These are phyloP conservation scores for Eonycteris spelaea DNA, from an alignment of 2,113 vertebrate species.

Conservation along the genomic window DNA sequence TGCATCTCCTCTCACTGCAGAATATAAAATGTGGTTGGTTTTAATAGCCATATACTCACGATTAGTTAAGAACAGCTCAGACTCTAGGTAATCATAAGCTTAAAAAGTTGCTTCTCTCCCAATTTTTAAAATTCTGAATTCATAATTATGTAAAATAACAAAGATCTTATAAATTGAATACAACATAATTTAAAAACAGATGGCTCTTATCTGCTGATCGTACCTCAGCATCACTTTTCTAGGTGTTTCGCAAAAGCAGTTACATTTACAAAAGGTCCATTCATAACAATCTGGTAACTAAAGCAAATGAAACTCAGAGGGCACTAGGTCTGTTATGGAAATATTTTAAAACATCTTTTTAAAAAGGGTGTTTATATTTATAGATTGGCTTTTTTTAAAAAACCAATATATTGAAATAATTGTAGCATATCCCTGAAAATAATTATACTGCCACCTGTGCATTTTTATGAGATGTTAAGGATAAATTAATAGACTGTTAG, in stretches of 20 bases:
- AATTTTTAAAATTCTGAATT: slow-evolving; percentile 68
- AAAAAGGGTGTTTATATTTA: slow-evolving; percentile 39
- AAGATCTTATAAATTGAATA: slow-evolving; percentile 82
- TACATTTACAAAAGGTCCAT: slow-evolving; percentile 79
- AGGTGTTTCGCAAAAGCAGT: slow-evolving; percentile 78
- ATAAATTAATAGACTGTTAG: slow-evolving; percentile 57
- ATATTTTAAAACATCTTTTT: slow-evolving; percentile 59
- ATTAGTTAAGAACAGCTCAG: slow-evolving; percentile 34
- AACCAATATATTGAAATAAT: slow-evolving; percentile 63
- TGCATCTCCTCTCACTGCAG: background rate
- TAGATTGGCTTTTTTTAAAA: slow-evolving; percentile 74
- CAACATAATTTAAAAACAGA: slow-evolving; percentile 80
- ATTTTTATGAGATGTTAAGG: slow-evolving; percentile 38
- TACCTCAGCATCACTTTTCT: slow-evolving; percentile 75
- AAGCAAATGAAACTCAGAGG: slow-evolving; percentile 70
- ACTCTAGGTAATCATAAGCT: slow-evolving; percentile 5
- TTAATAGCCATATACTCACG: background rate
- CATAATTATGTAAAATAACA: slow-evolving; percentile 78
- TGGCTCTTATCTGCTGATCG: slow-evolving; percentile 74
- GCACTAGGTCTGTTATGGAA: slow-evolving; percentile 69
- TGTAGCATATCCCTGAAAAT: slow-evolving; percentile 75
- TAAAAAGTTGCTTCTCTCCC: slow-evolving; percentile 26
- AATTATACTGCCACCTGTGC: slow-evolving; percentile 61
- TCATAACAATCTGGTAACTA: slow-evolving; percentile 72
- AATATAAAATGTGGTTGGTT: background rate